A percentile compares a stretch with the other conserved stretches of the same genome.
These are phyloP conservation scores for Scarus forsteni DNA, from an alignment of 2,797 vertebrate species.

Conservation along the genomic window DNA sequence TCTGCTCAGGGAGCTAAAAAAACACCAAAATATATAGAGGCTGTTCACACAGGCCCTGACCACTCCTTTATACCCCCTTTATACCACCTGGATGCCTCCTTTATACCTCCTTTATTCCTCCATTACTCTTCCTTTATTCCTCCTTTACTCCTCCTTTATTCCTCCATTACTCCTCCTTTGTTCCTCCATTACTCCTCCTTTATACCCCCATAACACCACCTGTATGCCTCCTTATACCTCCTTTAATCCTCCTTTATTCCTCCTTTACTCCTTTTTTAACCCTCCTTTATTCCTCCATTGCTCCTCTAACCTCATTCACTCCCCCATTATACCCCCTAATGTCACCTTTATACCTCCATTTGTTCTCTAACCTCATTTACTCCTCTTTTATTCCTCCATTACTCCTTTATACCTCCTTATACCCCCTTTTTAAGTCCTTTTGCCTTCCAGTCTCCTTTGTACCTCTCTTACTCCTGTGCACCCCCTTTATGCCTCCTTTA, in stretches of 20 bases:
- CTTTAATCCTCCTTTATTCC: neutral
- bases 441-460: neutral
- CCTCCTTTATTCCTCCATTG: neutral
- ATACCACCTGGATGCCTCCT: neutral
- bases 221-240: too few relatives aligned
- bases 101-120: too few relatives aligned
- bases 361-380: neutral
- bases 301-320: neutral
- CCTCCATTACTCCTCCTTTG: neutral
- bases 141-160: slow-evolving; percentile 14
- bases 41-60: neutral
- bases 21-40: too few relatives aligned
- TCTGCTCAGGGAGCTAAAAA: too few relatives aligned
- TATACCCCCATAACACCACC: too few relatives aligned
- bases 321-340: too few relatives aligned
- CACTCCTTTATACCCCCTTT: neutral
- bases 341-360: neutral
- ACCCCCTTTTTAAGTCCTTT: neutral
- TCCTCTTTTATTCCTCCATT: slow-evolving; percentile 15
- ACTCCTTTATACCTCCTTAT: neutral
- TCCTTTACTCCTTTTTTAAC: slow-evolving; percentile 34
- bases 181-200: slow-evolving; percentile 24
- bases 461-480: too few relatives aligned
- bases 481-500: neutral
- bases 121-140: slow-evolving; percentile 42